Base-by-base conservation (phyloP, 1,140 invertebrate species). In the Trigoniulus corallinus region DNA sequence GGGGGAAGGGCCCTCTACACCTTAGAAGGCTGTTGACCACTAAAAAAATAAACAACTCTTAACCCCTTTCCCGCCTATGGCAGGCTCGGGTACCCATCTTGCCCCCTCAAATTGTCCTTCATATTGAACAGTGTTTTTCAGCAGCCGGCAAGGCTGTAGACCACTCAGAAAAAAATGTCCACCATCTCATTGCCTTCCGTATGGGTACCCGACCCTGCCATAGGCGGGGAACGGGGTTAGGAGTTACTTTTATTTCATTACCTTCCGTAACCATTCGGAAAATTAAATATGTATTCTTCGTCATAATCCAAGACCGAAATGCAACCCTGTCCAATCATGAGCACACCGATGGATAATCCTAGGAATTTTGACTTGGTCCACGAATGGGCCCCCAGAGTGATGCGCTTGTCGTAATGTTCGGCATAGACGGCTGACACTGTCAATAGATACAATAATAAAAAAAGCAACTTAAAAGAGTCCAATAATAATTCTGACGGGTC, bases 351-450 rank as follows among this genome's bases (percentile, higher is more conserved):
- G 18, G 89, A 94, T 34, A 98, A 72, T 0, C 94, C 93, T 29
- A 97, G 75, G 69, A 97, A 97, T 70, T 95, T 95, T 55, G 92
- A 95, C 68, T 96, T 97, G 18, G 93, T 97, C 82, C 88, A 97
- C 43, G 97, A 89, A 61, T 89, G 88, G 3, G 88, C 89, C 61
- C 84, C 81, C 66, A 96, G 89, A 63, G 80, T 82, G 47, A 96
- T 88, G 54, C 81, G 76, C 67, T 91, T 93, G 53, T 81, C 78
- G 53, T 80, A 79, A 70, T 93, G 86, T 68, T 97, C 93, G 47
- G 89, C 91, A 74, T 97, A 97, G 71, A 97, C 97, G 15, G 88
- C 93, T 58, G 88, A 94, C 58, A 96, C 85, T 86, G 60, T 53
- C 74, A 74, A 54, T 49, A 53, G 60, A 48, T 23, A 49, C 4